phyloP scores from a whole-genome alignment of 1,140 invertebrate species.

The Drosophila azteca region DNA sequence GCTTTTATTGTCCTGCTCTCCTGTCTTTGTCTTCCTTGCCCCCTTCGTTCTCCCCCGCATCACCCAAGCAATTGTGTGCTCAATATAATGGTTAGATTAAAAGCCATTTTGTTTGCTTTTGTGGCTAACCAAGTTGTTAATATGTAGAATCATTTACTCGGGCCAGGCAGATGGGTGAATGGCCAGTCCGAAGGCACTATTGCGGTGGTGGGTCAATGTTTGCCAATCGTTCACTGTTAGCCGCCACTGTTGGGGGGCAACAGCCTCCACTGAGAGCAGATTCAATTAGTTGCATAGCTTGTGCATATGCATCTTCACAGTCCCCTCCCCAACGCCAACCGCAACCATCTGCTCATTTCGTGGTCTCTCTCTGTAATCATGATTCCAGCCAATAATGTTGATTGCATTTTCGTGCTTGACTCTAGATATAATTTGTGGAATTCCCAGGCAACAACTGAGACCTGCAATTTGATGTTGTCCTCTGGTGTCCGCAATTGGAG shows the following conservation, averaged over 20 bases:
- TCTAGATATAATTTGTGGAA: slow-evolving; percentile 38
- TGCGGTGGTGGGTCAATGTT: slow-evolving; percentile 38
- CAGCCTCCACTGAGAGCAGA: slow-evolving; percentile 39
- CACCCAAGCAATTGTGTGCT: slow-evolving; percentile 25
- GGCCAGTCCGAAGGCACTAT: slow-evolving; percentile 39
- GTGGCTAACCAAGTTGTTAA: slow-evolving; percentile 63
- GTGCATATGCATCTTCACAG: background rate
- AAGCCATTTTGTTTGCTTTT: slow-evolving; percentile 61
- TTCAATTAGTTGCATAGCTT: slow-evolving; percentile 54
- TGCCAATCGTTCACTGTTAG: slow-evolving; percentile 34
- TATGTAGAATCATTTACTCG: slow-evolving; percentile 60
- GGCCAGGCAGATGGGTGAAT: slow-evolving; percentile 11
- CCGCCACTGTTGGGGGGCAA: slow-evolving; percentile 15
- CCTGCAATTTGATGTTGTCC: background rate
- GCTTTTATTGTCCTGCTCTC: background rate
- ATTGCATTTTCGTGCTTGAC: slow-evolving; percentile 62
- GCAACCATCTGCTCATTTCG: too few relatives aligned
- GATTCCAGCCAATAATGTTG: slow-evolving; percentile 44
- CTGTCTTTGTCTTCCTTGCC: slow-evolving; percentile 2
- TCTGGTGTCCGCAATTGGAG: slow-evolving; percentile 3
- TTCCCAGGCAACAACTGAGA: slow-evolving; percentile 18
- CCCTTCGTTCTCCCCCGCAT: slow-evolving; percentile 7
- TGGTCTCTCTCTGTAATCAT: background rate
- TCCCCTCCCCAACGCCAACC: too few relatives aligned
- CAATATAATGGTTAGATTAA: slow-evolving; percentile 63